Percentiles rank a stretch among this genome's conserved stretches.
These are phyloP conservation scores for Menidia beryllina DNA, from an alignment of 2,113 vertebrate species.

Conservation along the genomic window DNA sequence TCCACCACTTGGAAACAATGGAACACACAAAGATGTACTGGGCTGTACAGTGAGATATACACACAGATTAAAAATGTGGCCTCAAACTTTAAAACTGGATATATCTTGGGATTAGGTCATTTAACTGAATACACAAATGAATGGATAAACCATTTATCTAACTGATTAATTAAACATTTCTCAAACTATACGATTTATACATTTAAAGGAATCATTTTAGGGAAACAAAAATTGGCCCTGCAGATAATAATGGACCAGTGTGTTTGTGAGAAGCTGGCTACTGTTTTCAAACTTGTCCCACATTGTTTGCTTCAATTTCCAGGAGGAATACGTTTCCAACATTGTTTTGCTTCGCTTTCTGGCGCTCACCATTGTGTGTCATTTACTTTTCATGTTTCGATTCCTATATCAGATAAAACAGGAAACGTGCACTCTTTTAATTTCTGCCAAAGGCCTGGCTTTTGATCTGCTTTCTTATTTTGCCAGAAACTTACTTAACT, in stretches of 20 bases:
- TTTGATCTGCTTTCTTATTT: constrained; percentile 3
- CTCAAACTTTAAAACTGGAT: background rate
- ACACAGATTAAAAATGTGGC: constrained; percentile 7
- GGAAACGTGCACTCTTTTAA: background rate
- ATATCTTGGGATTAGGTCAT: background rate
- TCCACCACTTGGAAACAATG: constrained; percentile 72
- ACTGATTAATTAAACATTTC: too few relatives aligned
- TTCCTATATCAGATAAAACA: background rate
- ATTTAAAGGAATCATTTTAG: too few relatives aligned
- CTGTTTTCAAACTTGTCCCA: background rate
- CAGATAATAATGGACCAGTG: background rate
- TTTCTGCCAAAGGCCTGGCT: background rate
- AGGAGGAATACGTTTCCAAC: background rate
- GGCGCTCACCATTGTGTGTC: background rate
- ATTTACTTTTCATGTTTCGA: background rate
- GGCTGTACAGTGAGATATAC: constrained; percentile 15
- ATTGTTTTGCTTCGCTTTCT: background rate
- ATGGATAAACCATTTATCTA: too few relatives aligned
- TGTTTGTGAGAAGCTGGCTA: background rate
- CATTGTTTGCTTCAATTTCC: background rate
- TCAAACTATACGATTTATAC: too few relatives aligned
- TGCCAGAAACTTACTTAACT: constrained; percentile 3
- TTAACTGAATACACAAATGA: too few relatives aligned
- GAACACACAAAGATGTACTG: constrained; percentile 49
- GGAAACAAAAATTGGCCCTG: background rate